Conservation (phyloP, 2,113 vertebrate species). For the Mus spicilegus region DNA sequence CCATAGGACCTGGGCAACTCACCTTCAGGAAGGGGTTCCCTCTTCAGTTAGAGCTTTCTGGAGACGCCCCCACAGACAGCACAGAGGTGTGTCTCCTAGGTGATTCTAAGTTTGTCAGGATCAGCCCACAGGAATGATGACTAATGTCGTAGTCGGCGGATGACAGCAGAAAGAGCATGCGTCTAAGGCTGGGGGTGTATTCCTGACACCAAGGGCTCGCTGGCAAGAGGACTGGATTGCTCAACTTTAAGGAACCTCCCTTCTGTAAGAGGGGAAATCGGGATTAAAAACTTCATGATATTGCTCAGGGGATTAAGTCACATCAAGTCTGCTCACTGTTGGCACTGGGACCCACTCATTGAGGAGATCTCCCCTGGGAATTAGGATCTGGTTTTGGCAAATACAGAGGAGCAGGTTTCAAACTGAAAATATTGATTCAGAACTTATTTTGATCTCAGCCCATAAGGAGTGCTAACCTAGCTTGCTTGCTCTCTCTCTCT, state of each 20-base stretch:
- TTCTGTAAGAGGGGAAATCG: neutral
- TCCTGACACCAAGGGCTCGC: neutral
- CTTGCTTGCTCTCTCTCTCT: fast-evolving
- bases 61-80: neutral
- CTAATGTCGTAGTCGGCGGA: fast-evolving
- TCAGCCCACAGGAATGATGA: no score
- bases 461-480: neutral
- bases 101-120: neutral
- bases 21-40: neutral
- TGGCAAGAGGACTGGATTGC: neutral
- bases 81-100: neutral
- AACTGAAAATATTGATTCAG: neutral
- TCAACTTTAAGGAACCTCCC: neutral
- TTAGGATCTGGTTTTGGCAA: neutral
- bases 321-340: neutral
- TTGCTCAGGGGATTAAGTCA: neutral
- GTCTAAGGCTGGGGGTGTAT: neutral
- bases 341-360: neutral
- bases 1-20: neutral
- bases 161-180: neutral
- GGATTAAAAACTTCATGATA: neutral
- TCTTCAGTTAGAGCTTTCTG: neutral
- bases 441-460: neutral
- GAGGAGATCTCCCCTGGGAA: neutral
- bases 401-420: constrained; percentile 26